A percentile compares a stretch with the other conserved stretches of the same genome.
phyloP scores from a whole-genome alignment of 1,140 invertebrate species.

The Panulirus ornatus region DNA sequence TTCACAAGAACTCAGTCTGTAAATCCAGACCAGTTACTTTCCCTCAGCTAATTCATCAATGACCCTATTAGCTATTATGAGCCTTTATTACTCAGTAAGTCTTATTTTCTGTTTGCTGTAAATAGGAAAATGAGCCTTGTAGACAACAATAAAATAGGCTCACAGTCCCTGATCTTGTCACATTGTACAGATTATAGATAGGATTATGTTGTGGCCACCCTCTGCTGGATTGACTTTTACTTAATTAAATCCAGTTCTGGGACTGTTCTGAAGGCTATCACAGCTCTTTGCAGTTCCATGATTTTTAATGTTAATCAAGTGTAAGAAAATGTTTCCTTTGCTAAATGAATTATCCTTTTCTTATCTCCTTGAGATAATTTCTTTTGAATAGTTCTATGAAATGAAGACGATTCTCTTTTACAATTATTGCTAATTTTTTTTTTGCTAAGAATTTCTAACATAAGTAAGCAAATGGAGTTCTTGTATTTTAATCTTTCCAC shows the following conservation, averaged over 20 bases:
- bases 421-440: neutral
- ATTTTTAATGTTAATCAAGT: neutral
- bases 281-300: neutral
- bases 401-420: neutral
- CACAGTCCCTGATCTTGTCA: conserved; percentile 6
- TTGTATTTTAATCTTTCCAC: too few relatives aligned
- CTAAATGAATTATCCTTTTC: neutral
- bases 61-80: neutral
- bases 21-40: too few relatives aligned
- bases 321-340: neutral
- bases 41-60: neutral
- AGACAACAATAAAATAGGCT: conserved; percentile 9
- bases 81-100: conserved; percentile 10
- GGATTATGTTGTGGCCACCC: neutral
- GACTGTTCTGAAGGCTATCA: neutral
- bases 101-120: conserved; percentile 44
- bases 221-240: neutral
- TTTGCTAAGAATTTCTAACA: neutral
- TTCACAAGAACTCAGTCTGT: neutral
- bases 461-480: too few relatives aligned
- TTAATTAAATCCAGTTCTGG: neutral
- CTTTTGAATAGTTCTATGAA: neutral
- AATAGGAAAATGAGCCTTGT: conserved; percentile 54
- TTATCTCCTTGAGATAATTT: neutral
- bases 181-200: conserved; percentile 3